Base-by-base conservation (phyloP, 2,113 vertebrate genomes). In the Saguinus imperator region DNA sequence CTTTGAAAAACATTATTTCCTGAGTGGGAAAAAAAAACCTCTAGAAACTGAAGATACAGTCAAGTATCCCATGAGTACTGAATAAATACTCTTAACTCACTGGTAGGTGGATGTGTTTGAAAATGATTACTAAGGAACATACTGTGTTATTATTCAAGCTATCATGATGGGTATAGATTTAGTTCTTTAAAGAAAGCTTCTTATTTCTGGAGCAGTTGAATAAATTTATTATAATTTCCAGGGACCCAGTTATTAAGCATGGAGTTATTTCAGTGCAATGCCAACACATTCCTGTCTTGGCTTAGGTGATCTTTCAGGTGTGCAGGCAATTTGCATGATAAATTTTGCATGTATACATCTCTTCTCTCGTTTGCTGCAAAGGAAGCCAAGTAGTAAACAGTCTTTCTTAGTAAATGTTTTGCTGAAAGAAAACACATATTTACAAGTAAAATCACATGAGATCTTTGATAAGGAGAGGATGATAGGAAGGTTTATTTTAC, bases 101-200 rank as follows among this genome's bases (percentile, higher is more conserved):
- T 77, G 61, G 81, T 88, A 95, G 83, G 94, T 94, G 58, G 87
- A 77, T 91, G 35, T 96, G 81, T 92, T 93, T 97, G 70, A 94
- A 97, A 95, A 96, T 97, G 88, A 96, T 96, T 97, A 96, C 66
- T 91, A 97, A 89, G 66, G 35, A 96, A 84, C 80, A 89, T 61
- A 87, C 50, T 73, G 64, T 81, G 55, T n/a, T 92, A 89, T 86
- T 89, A 87, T 87, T 96, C 48, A 85, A 94, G 64, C n/a, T 87
- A 95, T 89, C 52, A 84, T 35, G 37, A 93, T 70, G 94, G 61
- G 21, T 94, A 95, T 40, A 95, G 80, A 96, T 97, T 96, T 79
- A 94, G 87, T 89, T 94, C 64, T 94, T 94, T 66, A 91, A 89
- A 61, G 25, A 94, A 87, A 96, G 58, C 72, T 92, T 91, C 79